Evolutionary conservation across 1,140 invertebrate species (phyloP).

Genomic region (Camponotus floridanus): DNA sequence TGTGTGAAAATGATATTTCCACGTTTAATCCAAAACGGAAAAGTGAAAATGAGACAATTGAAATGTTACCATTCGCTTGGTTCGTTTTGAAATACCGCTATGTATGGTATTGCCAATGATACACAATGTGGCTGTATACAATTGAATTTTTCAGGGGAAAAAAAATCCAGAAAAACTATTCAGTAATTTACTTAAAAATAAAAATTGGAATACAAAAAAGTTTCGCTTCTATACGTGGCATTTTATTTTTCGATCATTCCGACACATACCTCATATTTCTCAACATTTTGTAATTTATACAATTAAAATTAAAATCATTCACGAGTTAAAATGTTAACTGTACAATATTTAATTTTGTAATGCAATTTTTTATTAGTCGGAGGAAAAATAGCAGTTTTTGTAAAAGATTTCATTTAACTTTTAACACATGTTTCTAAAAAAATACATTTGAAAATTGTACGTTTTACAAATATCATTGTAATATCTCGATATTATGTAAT

Average conservation of each 20-base stretch:
- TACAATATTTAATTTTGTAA: not conserved
- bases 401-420: not conserved
- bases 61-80: not conserved
- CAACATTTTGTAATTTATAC: not conserved
- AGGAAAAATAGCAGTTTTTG: not conserved
- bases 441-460: not conserved
- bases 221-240: not conserved
- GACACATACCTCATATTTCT: not conserved
- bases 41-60: not conserved
- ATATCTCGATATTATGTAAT: slow-evolving; percentile 13
- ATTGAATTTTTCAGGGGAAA: not conserved
- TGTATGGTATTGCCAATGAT: not conserved
- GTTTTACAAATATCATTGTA: slow-evolving; percentile 24
- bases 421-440: too few relatives aligned
- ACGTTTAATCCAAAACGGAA: slow-evolving; percentile 8
- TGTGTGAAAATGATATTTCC: not conserved
- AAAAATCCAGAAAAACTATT: not conserved
- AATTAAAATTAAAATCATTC: not conserved
- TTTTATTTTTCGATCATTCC: slow-evolving; percentile 1
- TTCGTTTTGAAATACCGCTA: not conserved
- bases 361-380: not conserved
- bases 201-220: not conserved
- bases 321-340: not conserved
- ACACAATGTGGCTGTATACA: not conserved
- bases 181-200: not conserved